Conservation (phyloP, 2,113 vertebrate genomes). For the Pogonocichla stellata region DNA sequence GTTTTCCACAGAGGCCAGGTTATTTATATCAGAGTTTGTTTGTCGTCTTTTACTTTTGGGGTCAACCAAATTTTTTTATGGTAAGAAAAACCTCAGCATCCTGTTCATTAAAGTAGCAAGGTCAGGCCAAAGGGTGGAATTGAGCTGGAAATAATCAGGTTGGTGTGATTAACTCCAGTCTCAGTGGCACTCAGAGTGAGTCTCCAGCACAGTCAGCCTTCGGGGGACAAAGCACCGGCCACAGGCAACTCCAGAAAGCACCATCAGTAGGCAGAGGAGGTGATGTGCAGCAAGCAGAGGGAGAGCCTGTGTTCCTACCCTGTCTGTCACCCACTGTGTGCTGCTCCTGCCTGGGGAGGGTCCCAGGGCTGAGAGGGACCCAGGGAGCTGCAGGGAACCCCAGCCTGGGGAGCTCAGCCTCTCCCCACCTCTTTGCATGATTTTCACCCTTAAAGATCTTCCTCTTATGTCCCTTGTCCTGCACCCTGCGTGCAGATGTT, state of each 20-base stretch:
- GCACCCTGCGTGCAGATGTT: background rate
- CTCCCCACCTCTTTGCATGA: background rate
- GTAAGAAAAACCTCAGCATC: background rate
- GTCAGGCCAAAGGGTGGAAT: slow-evolving; percentile 9
- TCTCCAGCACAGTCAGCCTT: rapidly evolving
- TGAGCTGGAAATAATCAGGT: background rate
- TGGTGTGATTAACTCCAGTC: background rate
- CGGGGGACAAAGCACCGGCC: background rate
- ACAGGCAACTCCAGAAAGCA: rapidly evolving
- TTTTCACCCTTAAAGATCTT: background rate
- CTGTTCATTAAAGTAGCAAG: background rate
- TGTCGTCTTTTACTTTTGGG: slow-evolving; percentile 16
- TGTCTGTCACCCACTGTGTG: background rate
- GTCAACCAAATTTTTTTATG: slow-evolving; percentile 11
- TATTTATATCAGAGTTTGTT: background rate
- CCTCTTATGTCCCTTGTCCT: background rate
- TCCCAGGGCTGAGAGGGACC: background rate
- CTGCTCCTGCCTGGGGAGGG: background rate
- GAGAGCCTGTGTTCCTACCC: rapidly evolving
- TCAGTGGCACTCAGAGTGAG: background rate
- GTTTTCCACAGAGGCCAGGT: background rate
- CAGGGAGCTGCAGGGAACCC: background rate
- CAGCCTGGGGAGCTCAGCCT: background rate
- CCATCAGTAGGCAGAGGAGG: too few species aligned
- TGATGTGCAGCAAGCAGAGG: rapidly evolving